These are phyloP conservation scores for Glaucomys volans DNA, from an alignment of 2,113 vertebrate genomes.

Conservation along the genomic window DNA sequence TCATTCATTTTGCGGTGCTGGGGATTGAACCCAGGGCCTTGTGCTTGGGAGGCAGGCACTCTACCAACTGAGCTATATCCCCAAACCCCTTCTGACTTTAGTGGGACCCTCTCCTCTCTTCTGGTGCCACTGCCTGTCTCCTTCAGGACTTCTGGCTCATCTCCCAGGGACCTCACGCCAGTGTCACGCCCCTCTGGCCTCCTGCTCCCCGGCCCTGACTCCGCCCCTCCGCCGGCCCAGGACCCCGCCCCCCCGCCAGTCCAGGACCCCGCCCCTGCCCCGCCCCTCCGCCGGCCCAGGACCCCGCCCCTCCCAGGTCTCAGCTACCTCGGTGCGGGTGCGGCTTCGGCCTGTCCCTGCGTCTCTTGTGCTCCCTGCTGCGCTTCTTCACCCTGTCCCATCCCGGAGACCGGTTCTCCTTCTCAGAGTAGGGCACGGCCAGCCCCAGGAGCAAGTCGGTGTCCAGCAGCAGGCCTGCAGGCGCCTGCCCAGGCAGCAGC, in stretches of 20 bases:
- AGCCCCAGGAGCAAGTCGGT: slow-evolving; percentile 84
- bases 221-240: not conserved
- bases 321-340: slow-evolving; percentile 86
- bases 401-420: slow-evolving; percentile 88
- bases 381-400: slow-evolving; percentile 90
- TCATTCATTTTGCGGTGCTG: too few relatives aligned
- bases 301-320: not conserved
- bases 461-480: slow-evolving; percentile 84
- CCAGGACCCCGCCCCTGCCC: too few relatives aligned
- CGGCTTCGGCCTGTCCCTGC: slow-evolving; percentile 88
- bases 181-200: not conserved
- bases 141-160: not conserved
- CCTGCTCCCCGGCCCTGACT: not conserved
- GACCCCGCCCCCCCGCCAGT: not conserved
- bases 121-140: not conserved
- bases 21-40: too few relatives aligned
- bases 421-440: slow-evolving; percentile 82
- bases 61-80: too few relatives aligned
- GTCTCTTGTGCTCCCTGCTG: slow-evolving; percentile 89
- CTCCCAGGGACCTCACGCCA: not conserved
- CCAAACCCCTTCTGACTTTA: not conserved
- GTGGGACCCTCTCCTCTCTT: not conserved
- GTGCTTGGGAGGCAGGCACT: too few relatives aligned
- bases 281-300: not conserved
- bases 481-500: slow-evolving; percentile 74